A percentile compares a stretch with the other conserved stretches of the same genome.
phyloP scores from a whole-genome alignment of 2,113 vertebrate species.

The Sclerurus mexicanus region DNA sequence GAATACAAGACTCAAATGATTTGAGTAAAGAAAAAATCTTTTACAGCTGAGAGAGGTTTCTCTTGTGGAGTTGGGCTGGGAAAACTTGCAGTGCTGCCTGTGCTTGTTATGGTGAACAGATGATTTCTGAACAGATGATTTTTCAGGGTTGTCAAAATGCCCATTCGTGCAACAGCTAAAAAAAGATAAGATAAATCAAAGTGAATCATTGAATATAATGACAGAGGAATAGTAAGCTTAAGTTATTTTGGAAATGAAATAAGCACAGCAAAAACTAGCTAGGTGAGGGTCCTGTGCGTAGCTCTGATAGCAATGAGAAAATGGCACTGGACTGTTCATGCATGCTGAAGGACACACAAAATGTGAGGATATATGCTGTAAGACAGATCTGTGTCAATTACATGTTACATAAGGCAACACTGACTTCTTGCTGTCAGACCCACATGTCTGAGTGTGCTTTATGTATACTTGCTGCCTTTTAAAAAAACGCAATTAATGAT shows the following conservation, averaged over 20 bases:
- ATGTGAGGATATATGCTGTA: not conserved
- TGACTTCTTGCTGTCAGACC: not conserved
- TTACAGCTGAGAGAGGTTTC: not conserved
- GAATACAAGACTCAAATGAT: not conserved
- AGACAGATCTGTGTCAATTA: not conserved
- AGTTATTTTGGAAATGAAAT: constrained; percentile 37
- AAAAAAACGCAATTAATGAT: not conserved
- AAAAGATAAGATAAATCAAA: constrained; percentile 34
- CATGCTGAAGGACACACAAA: constrained; percentile 6
- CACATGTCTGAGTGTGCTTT: not conserved
- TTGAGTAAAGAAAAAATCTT: not conserved
- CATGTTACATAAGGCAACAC: not conserved
- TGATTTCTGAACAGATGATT: not conserved
- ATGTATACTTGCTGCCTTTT: not conserved
- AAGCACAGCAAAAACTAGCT: not conserved
- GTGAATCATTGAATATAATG: constrained; percentile 30
- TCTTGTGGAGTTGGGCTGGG: not conserved
- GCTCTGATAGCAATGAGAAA: not conserved
- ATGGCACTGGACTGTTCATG: not conserved
- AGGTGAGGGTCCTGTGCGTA: not conserved
- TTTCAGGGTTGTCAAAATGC: not conserved
- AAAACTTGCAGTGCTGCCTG: not conserved
- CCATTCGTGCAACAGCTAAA: constrained; percentile 5
- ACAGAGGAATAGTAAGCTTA: not conserved
- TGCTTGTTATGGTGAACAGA: not conserved